Evolutionary conservation across 2,113 vertebrate genomes (phyloP).

Genomic region (Tragelaphus imberbis): DNA sequence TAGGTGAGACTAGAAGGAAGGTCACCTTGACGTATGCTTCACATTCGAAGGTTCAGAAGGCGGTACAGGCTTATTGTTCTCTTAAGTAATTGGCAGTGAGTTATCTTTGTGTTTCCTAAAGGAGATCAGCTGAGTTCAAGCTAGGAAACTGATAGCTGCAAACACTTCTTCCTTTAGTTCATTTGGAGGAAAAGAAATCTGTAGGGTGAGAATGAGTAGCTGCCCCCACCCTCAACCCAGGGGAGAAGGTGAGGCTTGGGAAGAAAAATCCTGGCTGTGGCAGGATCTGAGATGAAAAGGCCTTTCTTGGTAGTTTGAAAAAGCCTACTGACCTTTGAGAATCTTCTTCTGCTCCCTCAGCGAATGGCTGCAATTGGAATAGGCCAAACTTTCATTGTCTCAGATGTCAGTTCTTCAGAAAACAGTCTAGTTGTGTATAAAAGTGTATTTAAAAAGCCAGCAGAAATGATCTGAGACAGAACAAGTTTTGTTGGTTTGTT

Average conservation of each 20-base stretch:
- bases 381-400: neutral
- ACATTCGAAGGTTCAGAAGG: conserved; percentile 15
- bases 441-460: neutral
- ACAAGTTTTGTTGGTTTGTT: neutral
- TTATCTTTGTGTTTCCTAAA: conserved; percentile 47
- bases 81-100: conserved; percentile 30
- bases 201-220: neutral
- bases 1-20: neutral
- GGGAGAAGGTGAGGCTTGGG: neutral
- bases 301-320: neutral
- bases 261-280: neutral
- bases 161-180: neutral
- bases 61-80: conserved; percentile 26
- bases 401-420: conserved; percentile 2
- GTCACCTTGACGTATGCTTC: conserved; percentile 26
- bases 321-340: neutral
- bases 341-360: neutral
- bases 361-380: conserved; percentile 3
- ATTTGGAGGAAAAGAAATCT: neutral
- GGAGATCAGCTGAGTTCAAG: conserved; percentile 32
- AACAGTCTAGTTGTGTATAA: neutral
- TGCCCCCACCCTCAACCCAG: neutral
- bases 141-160: neutral
- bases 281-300: neutral
- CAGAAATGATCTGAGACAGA: neutral